Conservation (phyloP, 1,140 invertebrate genomes). For the Vanessa tameamea region DNA sequence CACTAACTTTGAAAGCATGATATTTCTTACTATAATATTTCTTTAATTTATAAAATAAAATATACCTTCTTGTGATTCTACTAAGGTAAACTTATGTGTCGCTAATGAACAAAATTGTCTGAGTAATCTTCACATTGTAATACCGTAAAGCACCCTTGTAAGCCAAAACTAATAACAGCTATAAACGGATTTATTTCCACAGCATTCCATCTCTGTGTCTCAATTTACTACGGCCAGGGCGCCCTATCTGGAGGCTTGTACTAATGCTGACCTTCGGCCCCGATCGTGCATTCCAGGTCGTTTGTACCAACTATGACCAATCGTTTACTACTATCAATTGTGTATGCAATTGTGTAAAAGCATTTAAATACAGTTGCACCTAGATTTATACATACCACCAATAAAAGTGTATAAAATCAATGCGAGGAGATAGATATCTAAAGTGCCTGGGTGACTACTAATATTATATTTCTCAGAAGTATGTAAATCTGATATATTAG, state of each 20-base stretch:
- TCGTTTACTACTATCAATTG: constrained; percentile 55
- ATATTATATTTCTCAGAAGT: too few species aligned
- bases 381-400: constrained; percentile 30
- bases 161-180: constrained; percentile 41
- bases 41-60: not conserved
- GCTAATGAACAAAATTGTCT: constrained; percentile 20
- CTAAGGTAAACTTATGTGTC: not conserved
- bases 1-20: not conserved
- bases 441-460: too few species aligned
- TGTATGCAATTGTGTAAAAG: constrained; percentile 30
- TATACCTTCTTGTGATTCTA: too few species aligned
- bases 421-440: not conserved
- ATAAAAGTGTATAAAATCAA: not conserved
- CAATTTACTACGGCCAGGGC: constrained; percentile 45
- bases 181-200: constrained; percentile 47
- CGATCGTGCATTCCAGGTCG: constrained; percentile 65
- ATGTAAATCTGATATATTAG: too few species aligned
- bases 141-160: constrained; percentile 17
- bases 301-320: constrained; percentile 57
- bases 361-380: constrained; percentile 45
- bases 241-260: constrained; percentile 49
- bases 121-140: not conserved
- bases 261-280: constrained; percentile 63
- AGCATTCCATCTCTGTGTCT: constrained; percentile 46
- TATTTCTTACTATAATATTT: constrained; percentile 1